Conservation (phyloP, 2,888 invertebrate species). For the Meiosimyza decipiens region DNA sequence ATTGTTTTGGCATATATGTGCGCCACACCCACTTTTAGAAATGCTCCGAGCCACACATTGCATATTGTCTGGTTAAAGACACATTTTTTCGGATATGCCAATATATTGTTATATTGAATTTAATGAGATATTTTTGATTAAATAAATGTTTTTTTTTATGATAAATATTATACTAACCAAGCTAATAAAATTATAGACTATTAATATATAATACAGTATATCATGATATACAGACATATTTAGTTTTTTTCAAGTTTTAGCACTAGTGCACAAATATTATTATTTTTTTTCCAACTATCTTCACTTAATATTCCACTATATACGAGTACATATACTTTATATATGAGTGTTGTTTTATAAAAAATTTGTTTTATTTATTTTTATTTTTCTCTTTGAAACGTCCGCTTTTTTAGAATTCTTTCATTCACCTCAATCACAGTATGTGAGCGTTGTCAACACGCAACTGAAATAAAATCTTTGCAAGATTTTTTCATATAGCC, state of each 20-base stretch:
- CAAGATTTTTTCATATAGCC: slow-evolving; percentile 21
- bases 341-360: background rate
- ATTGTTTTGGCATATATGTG: no score
- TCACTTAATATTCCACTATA: no score
- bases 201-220: background rate
- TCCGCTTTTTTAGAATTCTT: background rate
- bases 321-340: background rate
- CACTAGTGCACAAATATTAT: background rate
- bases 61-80: no score
- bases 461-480: slow-evolving; percentile 19
- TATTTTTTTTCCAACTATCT: no score
- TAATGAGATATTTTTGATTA: no score
- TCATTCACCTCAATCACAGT: background rate
- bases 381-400: background rate
- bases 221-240: background rate
- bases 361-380: background rate
- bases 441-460: background rate
- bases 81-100: no score
- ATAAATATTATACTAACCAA: background rate
- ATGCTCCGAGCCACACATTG: no score
- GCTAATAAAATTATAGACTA: background rate
- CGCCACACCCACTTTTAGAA: no score
- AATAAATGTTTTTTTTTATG: background rate
- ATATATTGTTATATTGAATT: background rate
- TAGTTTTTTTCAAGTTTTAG: background rate